Evolutionary conservation across 2,888 invertebrate species (phyloP).

Genomic region (Sminthurinus aureus): DNA sequence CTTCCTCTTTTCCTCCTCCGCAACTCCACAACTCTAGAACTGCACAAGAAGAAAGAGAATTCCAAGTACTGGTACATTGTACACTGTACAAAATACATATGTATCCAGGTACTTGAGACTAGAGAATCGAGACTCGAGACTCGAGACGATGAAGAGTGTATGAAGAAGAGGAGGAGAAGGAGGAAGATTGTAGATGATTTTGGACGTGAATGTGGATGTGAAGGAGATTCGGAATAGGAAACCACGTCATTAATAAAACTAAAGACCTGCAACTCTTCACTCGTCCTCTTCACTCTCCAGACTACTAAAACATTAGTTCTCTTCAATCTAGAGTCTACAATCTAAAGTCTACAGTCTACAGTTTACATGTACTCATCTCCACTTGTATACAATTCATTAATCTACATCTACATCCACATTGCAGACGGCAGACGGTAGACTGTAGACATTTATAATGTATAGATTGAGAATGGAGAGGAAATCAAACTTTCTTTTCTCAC

Average conservation of each 20-base stretch:
- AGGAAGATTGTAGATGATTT: background rate
- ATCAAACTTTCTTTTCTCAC: no score
- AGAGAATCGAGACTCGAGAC: background rate
- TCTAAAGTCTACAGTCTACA: no score
- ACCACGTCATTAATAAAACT: conserved; percentile 43
- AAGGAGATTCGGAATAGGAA: conserved; percentile 16
- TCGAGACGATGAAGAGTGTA: background rate
- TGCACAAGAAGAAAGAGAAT: background rate
- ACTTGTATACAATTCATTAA: no score
- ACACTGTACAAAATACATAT: background rate
- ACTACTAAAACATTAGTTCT: background rate
- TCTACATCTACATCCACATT: no score
- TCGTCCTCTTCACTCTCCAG: background rate
- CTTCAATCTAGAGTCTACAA: no score
- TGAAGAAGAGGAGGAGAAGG: background rate
- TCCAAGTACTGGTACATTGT: background rate
- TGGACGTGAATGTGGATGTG: background rate
- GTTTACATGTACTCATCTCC: no score
- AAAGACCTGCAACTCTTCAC: conserved; percentile 24
- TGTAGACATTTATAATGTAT: no score
- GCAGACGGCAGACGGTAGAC: no score
- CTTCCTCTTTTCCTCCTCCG: background rate
- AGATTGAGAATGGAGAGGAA: no score
- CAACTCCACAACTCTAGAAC: background rate
- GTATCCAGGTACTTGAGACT: background rate